Percentiles rank a stretch among this genome's conserved stretches.
phyloP scores from a whole-genome alignment of 2,888 invertebrate species.

The Epistrophella euchroma region DNA sequence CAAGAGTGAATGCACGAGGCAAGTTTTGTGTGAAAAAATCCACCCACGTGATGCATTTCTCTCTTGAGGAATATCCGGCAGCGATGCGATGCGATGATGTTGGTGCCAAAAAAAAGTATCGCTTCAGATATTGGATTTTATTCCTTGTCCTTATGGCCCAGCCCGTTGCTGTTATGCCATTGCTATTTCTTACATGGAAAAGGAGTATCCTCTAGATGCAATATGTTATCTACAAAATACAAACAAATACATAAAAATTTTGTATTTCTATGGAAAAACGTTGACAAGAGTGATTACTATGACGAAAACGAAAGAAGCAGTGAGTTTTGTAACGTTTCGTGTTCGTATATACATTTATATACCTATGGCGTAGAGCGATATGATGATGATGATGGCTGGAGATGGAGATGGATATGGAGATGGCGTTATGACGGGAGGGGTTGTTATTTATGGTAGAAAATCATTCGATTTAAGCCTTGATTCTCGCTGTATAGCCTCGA shows the following conservation, averaged over 20 bases:
- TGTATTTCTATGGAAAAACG: slow-evolving; percentile 48
- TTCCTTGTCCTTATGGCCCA: slow-evolving; percentile 33
- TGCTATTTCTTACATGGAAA: slow-evolving; percentile 1
- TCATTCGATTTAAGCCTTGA: slow-evolving; percentile 72
- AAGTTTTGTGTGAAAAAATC: slow-evolving; percentile 20
- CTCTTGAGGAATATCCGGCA: slow-evolving; percentile 50
- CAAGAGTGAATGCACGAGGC: slow-evolving; percentile 58
- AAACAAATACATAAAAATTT: slow-evolving; percentile 30
- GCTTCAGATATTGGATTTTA: slow-evolving; percentile 69
- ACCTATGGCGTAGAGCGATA: too few species aligned
- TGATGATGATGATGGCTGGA: slow-evolving; percentile 8
- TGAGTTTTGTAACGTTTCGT: slow-evolving; percentile 37
- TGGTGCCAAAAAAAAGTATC: slow-evolving; percentile 68
- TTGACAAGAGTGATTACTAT: slow-evolving; percentile 70
- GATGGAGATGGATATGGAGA: not conserved
- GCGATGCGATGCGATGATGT: slow-evolving; percentile 31
- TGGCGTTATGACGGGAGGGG: not conserved
- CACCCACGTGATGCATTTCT: slow-evolving; percentile 36
- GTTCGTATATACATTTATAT: not conserved
- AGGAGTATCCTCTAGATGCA: slow-evolving; percentile 52
- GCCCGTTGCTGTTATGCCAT: not conserved
- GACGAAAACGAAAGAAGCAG: slow-evolving; percentile 45
- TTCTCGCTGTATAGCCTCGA: slow-evolving; percentile 55
- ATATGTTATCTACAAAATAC: slow-evolving; percentile 39
- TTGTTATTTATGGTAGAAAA: slow-evolving; percentile 62